Base-by-base conservation (phyloP, 2,888 invertebrate genomes). In the Nasonovia ribisnigri region DNA sequence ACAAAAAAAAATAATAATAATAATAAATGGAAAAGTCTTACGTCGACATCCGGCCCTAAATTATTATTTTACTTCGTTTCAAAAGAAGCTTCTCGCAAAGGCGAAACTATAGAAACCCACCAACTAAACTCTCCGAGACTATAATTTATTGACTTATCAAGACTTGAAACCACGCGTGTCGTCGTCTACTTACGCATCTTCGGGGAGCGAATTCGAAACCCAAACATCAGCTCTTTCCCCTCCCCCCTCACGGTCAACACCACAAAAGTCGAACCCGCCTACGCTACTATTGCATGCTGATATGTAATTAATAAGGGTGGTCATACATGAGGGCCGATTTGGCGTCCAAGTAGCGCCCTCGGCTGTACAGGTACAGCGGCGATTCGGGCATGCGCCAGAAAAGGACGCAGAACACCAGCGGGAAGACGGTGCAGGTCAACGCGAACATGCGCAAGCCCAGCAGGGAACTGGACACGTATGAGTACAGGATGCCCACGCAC, bases 401-500 rank as follows among this genome's bases (percentile, higher is more conserved):
- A 16, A 94, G 86, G n/a, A 90, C 42, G 24, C 94, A 86, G 91
- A 95, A 95, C 54, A 94, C 60, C n/a, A 95, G 42, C 3, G 95
- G 95, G 26, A 94, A 48, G 24, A 92, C 11, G 29, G 84, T 29
- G 89, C 94, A 94, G 26, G 91, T 84, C 2, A 88, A 88, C n/a
- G 94, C 92, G 51, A 96, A 95, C 91, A 95, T 95, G 10, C 95
- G 95, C 96, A 96, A 96, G 6, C 95, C 95, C 0, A 95, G 95
- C 48, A 95, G 94, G 13, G 96, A 95, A 4, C 96, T 96, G 16
- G 96, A 94, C 6, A 95, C 92, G 94, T 96, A 96, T 1, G 95
- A 95, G 67, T 95, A 95, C 16, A 96, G 95, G 77, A 96, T 96
- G 16, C 96, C 96, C 13, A 96, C 94, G 11, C 96, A 96, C 51